These are phyloP conservation scores for Corythaixoides concolor DNA, from an alignment of 2,113 vertebrate genomes.

Conservation along the genomic window DNA sequence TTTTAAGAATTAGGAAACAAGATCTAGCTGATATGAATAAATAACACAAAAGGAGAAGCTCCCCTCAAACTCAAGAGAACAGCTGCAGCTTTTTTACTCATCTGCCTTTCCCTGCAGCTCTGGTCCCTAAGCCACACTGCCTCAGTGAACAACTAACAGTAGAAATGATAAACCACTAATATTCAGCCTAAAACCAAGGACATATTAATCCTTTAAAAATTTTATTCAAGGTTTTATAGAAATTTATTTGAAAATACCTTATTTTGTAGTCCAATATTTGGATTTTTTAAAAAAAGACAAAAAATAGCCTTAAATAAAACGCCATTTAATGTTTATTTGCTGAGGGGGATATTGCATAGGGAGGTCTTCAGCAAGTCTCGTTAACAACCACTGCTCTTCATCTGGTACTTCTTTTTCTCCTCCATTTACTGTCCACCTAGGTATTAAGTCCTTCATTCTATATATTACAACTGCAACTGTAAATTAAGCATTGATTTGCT, in stretches of 20 bases:
- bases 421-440: neutral
- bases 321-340: neutral
- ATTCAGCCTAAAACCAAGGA: neutral
- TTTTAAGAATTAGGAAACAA: neutral
- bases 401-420: neutral
- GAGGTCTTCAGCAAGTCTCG: neutral
- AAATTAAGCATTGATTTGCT: neutral
- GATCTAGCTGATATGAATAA: neutral
- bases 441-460: neutral
- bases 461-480: neutral
- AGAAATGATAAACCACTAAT: neutral
- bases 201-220: neutral
- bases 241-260: neutral
- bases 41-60: neutral
- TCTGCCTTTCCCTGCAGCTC: neutral
- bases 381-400: neutral
- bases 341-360: neutral
- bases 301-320: neutral
- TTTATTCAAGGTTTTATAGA: neutral
- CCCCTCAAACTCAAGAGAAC: neutral
- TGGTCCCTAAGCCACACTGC: neutral
- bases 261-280: neutral
- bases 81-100: neutral
- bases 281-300: neutral
- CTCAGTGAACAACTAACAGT: neutral